Conservation (phyloP, 1,140 invertebrate species). For the Leptinotarsa texana region DNA sequence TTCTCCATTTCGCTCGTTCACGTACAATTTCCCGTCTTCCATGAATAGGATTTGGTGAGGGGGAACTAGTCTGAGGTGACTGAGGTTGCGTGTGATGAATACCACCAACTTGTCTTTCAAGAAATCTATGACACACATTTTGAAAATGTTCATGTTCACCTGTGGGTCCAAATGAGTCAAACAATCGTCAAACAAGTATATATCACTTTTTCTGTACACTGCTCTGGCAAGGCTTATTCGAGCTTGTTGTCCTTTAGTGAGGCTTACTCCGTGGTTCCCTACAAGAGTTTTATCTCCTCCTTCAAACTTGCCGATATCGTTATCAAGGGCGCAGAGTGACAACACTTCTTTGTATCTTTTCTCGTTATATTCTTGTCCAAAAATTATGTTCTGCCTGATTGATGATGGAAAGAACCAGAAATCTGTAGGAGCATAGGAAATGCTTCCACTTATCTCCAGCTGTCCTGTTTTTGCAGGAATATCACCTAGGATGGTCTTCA, state of each 20-base stretch:
- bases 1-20: background rate
- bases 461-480: background rate
- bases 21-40: constrained; percentile 32
- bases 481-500: background rate
- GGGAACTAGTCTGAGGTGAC: constrained; percentile 30
- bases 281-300: constrained; percentile 75
- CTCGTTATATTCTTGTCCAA: background rate
- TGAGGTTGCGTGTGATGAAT: constrained; percentile 73
- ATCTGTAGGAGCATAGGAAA: background rate
- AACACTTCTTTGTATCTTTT: background rate
- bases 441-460: background rate
- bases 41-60: constrained; percentile 37
- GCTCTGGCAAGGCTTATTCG: constrained; percentile 85
- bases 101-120: constrained; percentile 73
- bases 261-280: constrained; percentile 76
- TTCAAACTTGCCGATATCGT: background rate
- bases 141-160: constrained; percentile 79
- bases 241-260: constrained; percentile 88
- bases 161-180: constrained; percentile 81
- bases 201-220: constrained; percentile 76
- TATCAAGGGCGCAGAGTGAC: background rate
- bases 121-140: constrained; percentile 71
- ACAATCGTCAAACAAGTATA: constrained; percentile 82
- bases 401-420: background rate
- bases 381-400: background rate